A percentile compares a stretch with the other conserved stretches of the same genome.
Conservation (phyloP, 2,888 invertebrate species). For the Meloe dianella region DNA sequence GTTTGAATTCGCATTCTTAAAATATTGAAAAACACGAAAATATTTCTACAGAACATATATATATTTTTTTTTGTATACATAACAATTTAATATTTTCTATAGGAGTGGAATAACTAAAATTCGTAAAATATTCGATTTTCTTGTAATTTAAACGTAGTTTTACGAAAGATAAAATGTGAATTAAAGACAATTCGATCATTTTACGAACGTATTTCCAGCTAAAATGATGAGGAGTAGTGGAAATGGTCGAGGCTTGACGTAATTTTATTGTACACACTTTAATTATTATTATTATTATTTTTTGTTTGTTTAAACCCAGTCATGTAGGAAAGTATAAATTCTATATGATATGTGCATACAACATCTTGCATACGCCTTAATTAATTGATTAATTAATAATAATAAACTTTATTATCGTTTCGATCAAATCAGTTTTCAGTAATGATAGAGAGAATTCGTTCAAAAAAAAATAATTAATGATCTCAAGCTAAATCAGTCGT, state of each 20-base stretch:
- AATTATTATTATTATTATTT: conserved; percentile 8
- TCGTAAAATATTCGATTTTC: conserved; percentile 41
- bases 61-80: conserved; percentile 53
- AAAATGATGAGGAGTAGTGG: conserved; percentile 41
- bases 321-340: conserved; percentile 59
- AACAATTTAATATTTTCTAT: conserved; percentile 56
- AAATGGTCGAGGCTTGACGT: conserved; percentile 55
- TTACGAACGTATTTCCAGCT: conserved; percentile 39
- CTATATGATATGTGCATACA: conserved; percentile 60
- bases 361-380: conserved; percentile 51
- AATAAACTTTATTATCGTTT: conserved; percentile 23
- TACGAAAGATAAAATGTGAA: background rate
- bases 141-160: background rate
- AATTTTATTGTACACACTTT: conserved; percentile 55
- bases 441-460: conserved; percentile 14
- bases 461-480: background rate
- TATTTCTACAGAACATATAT: conserved; percentile 45
- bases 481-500: conserved; percentile 5
- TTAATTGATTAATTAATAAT: conserved; percentile 31
- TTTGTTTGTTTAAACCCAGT: conserved; percentile 37
- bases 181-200: conserved; percentile 33
- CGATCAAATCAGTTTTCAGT: conserved; percentile 20
- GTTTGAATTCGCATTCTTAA: conserved; percentile 3
- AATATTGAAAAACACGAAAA: conserved; percentile 37
- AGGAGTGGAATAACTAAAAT: conserved; percentile 49